phyloP scores from a whole-genome alignment of 2,797 vertebrate species.

The Coluber constrictor region DNA sequence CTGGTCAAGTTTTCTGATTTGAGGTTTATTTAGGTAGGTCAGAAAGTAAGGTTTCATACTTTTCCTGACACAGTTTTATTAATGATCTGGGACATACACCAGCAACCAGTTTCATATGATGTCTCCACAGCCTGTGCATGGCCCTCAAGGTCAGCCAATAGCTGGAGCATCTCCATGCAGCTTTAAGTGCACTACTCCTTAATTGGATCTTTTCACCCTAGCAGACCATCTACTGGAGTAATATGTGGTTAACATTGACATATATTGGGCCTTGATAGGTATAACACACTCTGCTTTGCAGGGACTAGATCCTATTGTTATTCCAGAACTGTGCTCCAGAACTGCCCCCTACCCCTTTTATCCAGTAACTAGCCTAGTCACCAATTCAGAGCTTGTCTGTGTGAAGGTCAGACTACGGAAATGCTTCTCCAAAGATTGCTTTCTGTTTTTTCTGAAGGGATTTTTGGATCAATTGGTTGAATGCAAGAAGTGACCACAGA shows the following conservation, averaged over 20 bases:
- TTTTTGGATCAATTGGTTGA: not conserved
- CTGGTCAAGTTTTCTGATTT: not conserved
- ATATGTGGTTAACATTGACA: not conserved
- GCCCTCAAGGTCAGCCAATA: too few species aligned
- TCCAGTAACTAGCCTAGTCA: not conserved
- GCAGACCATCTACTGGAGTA: too few species aligned
- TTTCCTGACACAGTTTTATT: too few species aligned
- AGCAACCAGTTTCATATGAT: too few species aligned
- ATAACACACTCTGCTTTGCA: not conserved
- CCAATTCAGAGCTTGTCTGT: not conserved
- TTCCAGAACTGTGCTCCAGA: not conserved
- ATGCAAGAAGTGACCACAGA: not conserved
- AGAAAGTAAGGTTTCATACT: too few species aligned
- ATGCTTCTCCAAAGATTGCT: not conserved
- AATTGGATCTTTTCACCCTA: too few species aligned
- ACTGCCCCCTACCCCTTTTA: not conserved
- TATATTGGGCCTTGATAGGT: not conserved
- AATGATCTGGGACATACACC: too few species aligned
- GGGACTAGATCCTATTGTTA: not conserved
- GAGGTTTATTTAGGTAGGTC: not conserved
- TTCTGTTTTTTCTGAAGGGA: not conserved
- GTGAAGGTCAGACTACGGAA: not conserved
- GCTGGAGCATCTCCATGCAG: too few species aligned
- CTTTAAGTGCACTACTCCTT: too few species aligned
- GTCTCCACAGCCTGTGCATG: too few species aligned